Evolutionary conservation across 2,888 invertebrate genomes (phyloP).

Genomic region (Plutella xylostella): DNA sequence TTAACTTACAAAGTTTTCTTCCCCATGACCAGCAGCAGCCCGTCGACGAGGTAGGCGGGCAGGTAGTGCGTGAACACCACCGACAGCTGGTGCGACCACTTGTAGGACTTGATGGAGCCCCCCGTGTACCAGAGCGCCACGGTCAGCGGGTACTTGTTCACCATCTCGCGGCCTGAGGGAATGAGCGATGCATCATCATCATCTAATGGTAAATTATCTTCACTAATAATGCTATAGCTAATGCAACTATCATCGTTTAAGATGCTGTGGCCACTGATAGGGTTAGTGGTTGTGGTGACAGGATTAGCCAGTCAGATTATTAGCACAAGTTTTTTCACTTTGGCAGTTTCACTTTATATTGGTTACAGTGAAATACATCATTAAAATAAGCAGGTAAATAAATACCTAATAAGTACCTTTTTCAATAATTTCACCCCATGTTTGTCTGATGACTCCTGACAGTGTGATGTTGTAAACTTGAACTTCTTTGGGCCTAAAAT

Average conservation of each 20-base stretch:
- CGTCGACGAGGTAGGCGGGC: conserved; percentile 83
- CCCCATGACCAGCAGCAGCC: conserved; percentile 73
- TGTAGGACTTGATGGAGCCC: conserved; percentile 78
- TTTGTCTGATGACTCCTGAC: conserved; percentile 79
- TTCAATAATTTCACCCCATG: conserved; percentile 87
- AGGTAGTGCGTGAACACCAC: conserved; percentile 78
- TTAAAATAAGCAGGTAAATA: neutral
- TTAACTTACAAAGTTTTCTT: conserved; percentile 82
- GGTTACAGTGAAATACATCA: neutral
- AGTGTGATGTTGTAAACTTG: conserved; percentile 83
- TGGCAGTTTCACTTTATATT: too few species aligned
- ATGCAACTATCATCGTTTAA: too few species aligned
- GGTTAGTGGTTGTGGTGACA: too few species aligned
- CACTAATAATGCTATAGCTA: too few species aligned
- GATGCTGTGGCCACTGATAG: too few species aligned
- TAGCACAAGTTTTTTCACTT: too few species aligned
- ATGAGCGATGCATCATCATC: too few species aligned
- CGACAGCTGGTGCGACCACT: conserved; percentile 72
- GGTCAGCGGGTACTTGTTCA: conserved; percentile 78
- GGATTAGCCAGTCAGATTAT: too few species aligned
- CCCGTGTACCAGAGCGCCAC: conserved; percentile 83
- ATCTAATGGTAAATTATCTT: too few species aligned
- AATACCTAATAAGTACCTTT: neutral
- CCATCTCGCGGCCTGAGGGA: conserved; percentile 59
- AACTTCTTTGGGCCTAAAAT: conserved; percentile 48